Conservation (phyloP, 1,140 invertebrate species). For the Lamellibrachia luymesi region DNA sequence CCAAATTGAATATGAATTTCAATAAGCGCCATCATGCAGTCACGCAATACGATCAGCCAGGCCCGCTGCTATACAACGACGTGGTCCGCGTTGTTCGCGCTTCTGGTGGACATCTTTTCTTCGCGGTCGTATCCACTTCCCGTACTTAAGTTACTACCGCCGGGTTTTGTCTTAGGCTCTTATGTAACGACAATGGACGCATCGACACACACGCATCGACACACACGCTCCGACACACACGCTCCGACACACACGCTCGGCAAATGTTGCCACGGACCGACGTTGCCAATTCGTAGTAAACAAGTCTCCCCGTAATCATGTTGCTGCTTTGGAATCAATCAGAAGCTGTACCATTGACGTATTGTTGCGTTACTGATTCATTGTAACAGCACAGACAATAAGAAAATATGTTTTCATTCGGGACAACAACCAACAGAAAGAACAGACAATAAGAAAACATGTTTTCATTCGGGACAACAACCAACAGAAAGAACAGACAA, state of each 20-base stretch:
- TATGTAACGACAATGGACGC: not conserved
- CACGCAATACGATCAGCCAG: not conserved
- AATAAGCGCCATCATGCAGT: not conserved
- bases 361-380: not conserved
- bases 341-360: not conserved
- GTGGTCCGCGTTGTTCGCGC: not conserved
- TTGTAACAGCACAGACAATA: not conserved
- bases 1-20: not conserved
- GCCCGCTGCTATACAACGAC: not conserved
- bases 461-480: too few relatives aligned
- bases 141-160: not conserved
- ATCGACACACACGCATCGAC: not conserved
- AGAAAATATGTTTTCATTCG: not conserved
- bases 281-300: not conserved
- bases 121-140: not conserved
- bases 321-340: not conserved
- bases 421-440: not conserved
- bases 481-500: too few relatives aligned
- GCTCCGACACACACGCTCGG: not conserved
- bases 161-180: not conserved
- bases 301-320: not conserved
- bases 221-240: not conserved
- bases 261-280: not conserved
- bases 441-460: too few relatives aligned
- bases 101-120: not conserved